phyloP scores from a whole-genome alignment of 2,888 invertebrate genomes.

The Euclidia mi region DNA sequence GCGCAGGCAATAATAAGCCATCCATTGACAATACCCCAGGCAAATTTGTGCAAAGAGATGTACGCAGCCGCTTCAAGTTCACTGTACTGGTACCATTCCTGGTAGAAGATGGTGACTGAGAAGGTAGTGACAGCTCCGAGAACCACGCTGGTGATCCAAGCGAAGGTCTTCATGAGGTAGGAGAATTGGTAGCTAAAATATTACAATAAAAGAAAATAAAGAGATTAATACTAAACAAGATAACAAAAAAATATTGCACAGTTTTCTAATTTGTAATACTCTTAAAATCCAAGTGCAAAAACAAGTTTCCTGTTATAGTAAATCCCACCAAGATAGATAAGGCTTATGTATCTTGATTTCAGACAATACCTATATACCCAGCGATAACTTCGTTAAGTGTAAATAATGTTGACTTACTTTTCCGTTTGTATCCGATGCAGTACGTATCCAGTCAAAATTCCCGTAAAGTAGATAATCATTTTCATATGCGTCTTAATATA shows the following conservation, averaged over 20 bases:
- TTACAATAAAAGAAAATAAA: too few species aligned
- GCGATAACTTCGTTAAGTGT: too few species aligned
- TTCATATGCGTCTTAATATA: slow-evolving; percentile 95
- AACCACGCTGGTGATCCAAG: slow-evolving; percentile 76
- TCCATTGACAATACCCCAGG: slow-evolving; percentile 92
- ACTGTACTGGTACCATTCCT: slow-evolving; percentile 90
- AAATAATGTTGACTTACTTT: slow-evolving; percentile 81
- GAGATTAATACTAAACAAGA: too few species aligned
- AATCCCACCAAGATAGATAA: too few species aligned
- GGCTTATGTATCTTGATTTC: too few species aligned
- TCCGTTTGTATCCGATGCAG: slow-evolving; percentile 91
- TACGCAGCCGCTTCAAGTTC: slow-evolving; percentile 91
- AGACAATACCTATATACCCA: too few species aligned
- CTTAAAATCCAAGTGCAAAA: too few species aligned
- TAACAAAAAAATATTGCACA: too few species aligned
- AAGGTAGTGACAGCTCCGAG: slow-evolving; percentile 90
- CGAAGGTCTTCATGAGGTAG: slow-evolving; percentile 69
- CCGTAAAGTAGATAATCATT: slow-evolving; percentile 92
- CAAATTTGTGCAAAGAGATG: slow-evolving; percentile 91
- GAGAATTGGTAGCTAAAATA: slow-evolving; percentile 79
- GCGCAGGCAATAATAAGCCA: slow-evolving; percentile 93
- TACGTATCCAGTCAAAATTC: slow-evolving; percentile 91
- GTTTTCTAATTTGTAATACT: too few species aligned
- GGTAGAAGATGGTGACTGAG: slow-evolving; percentile 91
- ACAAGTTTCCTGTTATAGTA: too few species aligned